Evolutionary conservation across 1,140 invertebrate species (phyloP), one percentile per base, ranked within the genome.

Genomic region (Aphelinus atriplicis): DNA sequence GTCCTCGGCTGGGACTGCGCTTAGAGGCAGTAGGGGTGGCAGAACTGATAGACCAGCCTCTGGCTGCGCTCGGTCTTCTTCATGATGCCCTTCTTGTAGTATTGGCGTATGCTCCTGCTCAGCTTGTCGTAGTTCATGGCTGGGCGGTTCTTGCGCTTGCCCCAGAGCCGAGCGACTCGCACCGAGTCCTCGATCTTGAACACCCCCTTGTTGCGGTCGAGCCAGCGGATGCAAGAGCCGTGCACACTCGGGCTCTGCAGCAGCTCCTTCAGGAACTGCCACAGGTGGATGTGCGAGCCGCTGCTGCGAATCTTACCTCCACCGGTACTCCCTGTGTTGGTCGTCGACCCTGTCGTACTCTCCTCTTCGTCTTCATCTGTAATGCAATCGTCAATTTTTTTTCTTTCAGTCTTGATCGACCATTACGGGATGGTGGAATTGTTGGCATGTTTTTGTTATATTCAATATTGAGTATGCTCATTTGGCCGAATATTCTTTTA

Each of bases 101-200:
- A 99, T 87, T 99, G 98, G 26, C 98, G 90, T 79, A 99, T 98
- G 77, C 97, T 98, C 60, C 98, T 92, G 71, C 96, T 98, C 51
- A 99, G 89, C 85, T 99, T 99, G 90, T 99, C 98, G 88, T 99
- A 99, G 89, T 99, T 99, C 98, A 99, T 99, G 2, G 97, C 97
- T 0, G 98, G 97, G 9, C 98, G 90, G 89, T 99, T 99, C 87
- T 99, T 99, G 60, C 98, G 90, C 77, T 95, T 93, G 55, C 98
- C 98, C 98, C 98, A 99, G 3, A 98, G 90, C 74, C 94, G 91
- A 0, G 98, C 98, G 43, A 99, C 97, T 76, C 95, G 91, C 42
- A 98, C 96, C 4, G 97, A 98, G 89, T 99, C 97, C 87, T 99
- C 98, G 84, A 99, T 99, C 90, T 99, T 99, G 90, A 99, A 99